These are phyloP conservation scores for Dascyllus trimaculatus DNA, from an alignment of 2,113 vertebrate species.

Conservation along the genomic window DNA sequence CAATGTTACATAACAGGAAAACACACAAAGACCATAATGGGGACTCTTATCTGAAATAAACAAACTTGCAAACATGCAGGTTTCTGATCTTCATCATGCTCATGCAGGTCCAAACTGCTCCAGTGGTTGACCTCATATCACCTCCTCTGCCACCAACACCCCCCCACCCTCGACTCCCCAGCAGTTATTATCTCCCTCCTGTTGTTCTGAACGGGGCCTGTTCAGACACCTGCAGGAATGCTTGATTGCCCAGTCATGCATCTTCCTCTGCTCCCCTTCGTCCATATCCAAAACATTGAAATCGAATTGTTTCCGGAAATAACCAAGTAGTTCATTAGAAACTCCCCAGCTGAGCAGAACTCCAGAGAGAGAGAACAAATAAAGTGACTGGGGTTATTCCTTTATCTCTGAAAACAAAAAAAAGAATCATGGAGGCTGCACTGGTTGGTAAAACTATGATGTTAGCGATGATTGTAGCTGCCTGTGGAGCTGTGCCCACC, in stretches of 20 bases:
- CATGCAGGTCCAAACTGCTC: background rate
- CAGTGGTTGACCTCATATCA: background rate
- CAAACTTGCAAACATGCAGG: no score
- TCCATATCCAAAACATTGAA: conserved; percentile 12
- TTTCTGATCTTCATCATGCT: conserved; percentile 11
- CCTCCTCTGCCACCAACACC: background rate
- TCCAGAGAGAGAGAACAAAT: background rate
- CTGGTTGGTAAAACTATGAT: conserved; percentile 10
- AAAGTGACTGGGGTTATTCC: background rate
- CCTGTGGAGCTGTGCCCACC: conserved; percentile 43
- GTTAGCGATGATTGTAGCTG: background rate
- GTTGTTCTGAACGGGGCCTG: conserved; percentile 24
- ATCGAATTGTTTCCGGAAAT: conserved; percentile 7
- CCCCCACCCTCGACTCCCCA: no score
- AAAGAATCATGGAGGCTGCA: conserved; percentile 36
- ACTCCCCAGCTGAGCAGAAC: background rate
- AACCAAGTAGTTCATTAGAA: background rate
- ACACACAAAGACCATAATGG: no score
- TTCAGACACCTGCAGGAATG: conserved; percentile 62
- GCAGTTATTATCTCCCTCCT: background rate
- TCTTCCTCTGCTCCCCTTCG: background rate
- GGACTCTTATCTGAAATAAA: no score
- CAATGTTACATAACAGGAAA: no score
- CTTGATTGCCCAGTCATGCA: conserved; percentile 31
- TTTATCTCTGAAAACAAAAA: conserved; percentile 5